Evolutionary conservation across 1,140 invertebrate species (phyloP), one percentile per base, ranked within the genome.

Genomic region (Microplitis mediator): DNA sequence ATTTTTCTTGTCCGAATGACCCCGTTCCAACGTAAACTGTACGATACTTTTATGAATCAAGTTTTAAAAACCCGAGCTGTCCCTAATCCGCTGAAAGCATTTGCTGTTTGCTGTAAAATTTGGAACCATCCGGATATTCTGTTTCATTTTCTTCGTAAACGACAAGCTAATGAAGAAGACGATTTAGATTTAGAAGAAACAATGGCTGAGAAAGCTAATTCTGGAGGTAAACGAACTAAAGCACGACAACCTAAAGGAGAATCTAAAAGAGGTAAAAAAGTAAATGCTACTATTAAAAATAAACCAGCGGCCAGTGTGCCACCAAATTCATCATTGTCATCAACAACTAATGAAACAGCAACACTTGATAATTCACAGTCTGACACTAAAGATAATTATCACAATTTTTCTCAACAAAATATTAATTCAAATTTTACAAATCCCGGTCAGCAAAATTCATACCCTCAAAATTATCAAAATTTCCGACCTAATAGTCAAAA

Each of bases 41-140:
- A 98, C 78, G 93, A 95, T 74, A 92, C 91, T 1, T 97, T 97
- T 79, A 96, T 98, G 92, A 94, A 95, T 80, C 95, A 97, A 86
- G 93, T 98, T 2, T 93, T 95, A 2, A 89, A 94, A 60, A 93
- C 91, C 8, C 93, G 95, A 72, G 91, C 94, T 34, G 95, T 97
- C 31, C 95, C 95, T 4, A 99, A 99, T 89, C 97, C 98, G 1
- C 89, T 99, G 9, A 98, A 98, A 85, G 97, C 98, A 4, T 99
- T 99, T 88, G 96, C 98, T 52, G 96, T 99, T 65, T 99, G 98
- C 85, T 98, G 97, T 82, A 99, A 99, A 89, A 99, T 99, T 76
- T 99, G 98, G 97, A 99, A 99, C 84, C 98, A 99, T 88, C 98
- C 98, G 0, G 98, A 99, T 87, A 94, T 99, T 62, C 84, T 99